phyloP scores from a whole-genome alignment of 2,888 invertebrate genomes.

The Ormyrus nitidulus region DNA sequence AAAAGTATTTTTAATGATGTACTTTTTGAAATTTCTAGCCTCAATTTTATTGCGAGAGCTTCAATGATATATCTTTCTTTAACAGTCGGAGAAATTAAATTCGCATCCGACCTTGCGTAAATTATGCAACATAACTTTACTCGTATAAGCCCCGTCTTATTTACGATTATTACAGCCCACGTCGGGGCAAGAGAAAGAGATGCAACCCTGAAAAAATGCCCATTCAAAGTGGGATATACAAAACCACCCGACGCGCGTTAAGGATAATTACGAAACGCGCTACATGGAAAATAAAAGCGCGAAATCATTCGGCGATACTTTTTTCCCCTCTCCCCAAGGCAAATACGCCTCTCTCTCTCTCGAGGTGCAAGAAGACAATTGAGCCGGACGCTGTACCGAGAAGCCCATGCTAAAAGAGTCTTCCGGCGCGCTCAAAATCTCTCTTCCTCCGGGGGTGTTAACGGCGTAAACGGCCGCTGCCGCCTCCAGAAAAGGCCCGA shows the following conservation, averaged over 20 bases:
- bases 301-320: too few species aligned
- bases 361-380: too few species aligned
- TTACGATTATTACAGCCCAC: conserved; percentile 43
- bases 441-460: too few species aligned
- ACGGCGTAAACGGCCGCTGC: too few species aligned
- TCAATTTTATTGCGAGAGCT: neutral
- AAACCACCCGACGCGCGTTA: conserved; percentile 6
- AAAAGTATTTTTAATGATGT: too few species aligned
- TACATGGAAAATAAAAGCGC: neutral
- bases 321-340: too few species aligned
- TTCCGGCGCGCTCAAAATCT: too few species aligned
- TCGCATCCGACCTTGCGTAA: conserved; percentile 37
- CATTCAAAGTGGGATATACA: conserved; percentile 13
- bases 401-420: too few species aligned
- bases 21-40: too few species aligned
- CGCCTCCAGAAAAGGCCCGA: too few species aligned
- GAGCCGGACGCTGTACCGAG: too few species aligned
- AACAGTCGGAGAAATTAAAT: conserved; percentile 23
- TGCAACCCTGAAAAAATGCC: conserved; percentile 3
- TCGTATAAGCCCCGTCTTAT: conserved; percentile 28
- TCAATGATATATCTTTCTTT: neutral
- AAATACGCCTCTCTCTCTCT: too few species aligned
- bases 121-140: conserved; percentile 32
- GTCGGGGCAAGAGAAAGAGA: neutral
- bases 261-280: conserved; percentile 23